Conservation (phyloP, 2,797 vertebrate species). For the Hydrophis major region DNA sequence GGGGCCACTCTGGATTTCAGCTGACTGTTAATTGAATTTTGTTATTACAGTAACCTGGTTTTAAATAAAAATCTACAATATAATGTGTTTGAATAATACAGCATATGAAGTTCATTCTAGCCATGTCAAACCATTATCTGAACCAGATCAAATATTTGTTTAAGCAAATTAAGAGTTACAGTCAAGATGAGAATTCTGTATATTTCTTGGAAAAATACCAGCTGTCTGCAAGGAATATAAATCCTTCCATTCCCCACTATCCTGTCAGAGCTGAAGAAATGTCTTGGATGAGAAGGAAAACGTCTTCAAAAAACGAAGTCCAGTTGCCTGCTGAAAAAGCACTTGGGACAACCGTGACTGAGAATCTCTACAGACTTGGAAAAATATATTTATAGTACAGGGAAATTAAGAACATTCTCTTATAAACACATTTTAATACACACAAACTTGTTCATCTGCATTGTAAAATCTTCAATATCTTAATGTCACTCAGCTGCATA, state of each 20-base stretch:
- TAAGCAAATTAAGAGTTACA: conserved; percentile 5
- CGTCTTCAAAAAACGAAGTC: too few relatives aligned
- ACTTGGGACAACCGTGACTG: too few relatives aligned
- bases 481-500: conserved; percentile 79
- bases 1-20: not conserved
- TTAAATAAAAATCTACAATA: not conserved
- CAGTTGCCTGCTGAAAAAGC: too few relatives aligned
- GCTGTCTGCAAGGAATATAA: too few relatives aligned
- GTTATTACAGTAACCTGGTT: not conserved
- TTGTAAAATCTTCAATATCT: conserved; percentile 31
- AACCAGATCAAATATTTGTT: not conserved
- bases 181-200: not conserved
- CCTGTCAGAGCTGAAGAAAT: too few relatives aligned
- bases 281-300: too few relatives aligned
- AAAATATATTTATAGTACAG: conserved; percentile 50
- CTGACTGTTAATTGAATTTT: not conserved
- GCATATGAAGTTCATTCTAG: not conserved
- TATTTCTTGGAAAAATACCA: conserved; percentile 39
- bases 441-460: not conserved
- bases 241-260: too few relatives aligned
- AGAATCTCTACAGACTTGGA: conserved; percentile 4
- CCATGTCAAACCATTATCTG: not conserved
- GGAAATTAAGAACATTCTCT: conserved; percentile 21
- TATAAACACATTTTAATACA: not conserved
- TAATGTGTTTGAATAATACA: not conserved